Percentiles rank a stretch among this genome's conserved stretches.
These are phyloP conservation scores for Macrotis lagotis DNA, from an alignment of 2,113 vertebrate species.

Conservation along the genomic window DNA sequence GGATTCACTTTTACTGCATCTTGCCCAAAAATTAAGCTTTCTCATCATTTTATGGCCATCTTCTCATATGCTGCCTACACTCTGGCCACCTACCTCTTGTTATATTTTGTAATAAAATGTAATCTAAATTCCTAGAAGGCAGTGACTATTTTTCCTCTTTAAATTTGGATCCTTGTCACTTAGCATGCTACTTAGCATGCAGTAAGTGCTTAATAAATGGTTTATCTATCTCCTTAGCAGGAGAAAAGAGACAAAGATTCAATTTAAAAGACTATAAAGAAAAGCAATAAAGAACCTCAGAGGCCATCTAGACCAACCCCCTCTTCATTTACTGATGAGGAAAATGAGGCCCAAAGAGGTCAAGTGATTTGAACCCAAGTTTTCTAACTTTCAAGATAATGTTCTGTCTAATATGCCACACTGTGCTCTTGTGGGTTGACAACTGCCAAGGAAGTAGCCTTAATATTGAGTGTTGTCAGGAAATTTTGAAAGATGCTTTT, in stretches of 20 bases:
- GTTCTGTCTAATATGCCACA: neutral
- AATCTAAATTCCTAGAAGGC: neutral
- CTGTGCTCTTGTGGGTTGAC: neutral
- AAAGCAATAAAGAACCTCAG: neutral
- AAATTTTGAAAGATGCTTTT: neutral
- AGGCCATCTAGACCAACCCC: neutral
- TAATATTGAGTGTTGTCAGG: neutral
- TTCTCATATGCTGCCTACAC: neutral
- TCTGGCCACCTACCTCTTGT: neutral
- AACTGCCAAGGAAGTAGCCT: neutral
- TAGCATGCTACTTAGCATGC: neutral
- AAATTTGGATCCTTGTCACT: neutral
- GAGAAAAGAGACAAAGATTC: constrained; percentile 26
- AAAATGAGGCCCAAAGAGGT: neutral
- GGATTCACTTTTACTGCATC: neutral
- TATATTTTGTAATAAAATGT: neutral
- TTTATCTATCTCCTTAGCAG: neutral
- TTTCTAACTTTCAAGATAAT: neutral
- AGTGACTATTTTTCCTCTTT: neutral
- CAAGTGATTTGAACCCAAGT: neutral
- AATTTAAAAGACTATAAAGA: neutral
- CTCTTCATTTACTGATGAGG: neutral
- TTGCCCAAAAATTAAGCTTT: neutral
- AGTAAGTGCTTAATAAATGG: neutral
- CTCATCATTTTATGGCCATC: neutral